Evolutionary conservation across 2,113 vertebrate genomes (phyloP).

Genomic region (Empidonax traillii): DNA sequence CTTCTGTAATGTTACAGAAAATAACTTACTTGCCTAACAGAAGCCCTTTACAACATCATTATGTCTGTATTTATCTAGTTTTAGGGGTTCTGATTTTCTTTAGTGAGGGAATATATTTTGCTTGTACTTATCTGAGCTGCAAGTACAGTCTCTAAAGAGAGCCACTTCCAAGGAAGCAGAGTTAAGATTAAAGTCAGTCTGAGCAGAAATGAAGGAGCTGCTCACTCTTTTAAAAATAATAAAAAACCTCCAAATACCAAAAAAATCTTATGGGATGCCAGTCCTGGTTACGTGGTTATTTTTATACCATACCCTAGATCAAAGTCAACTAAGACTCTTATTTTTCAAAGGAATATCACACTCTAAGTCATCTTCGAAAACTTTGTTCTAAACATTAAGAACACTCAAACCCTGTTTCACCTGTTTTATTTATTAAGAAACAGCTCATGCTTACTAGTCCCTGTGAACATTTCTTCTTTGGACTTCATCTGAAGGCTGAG

Average conservation of each 20-base stretch:
- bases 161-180: not conserved
- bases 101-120: not conserved
- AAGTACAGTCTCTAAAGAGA: not conserved
- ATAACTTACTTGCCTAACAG: constrained; percentile 4
- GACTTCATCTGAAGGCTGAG: not conserved
- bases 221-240: not conserved
- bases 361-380: constrained; percentile 18
- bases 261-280: not conserved
- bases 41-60: not conserved
- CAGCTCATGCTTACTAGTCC: not conserved
- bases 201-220: not conserved
- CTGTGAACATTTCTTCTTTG: not conserved
- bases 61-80: not conserved
- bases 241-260: not conserved
- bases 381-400: constrained; percentile 3
- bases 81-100: not conserved
- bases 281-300: constrained; percentile 17
- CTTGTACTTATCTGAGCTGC: not conserved
- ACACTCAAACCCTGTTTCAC: constrained; percentile 32
- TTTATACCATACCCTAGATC: constrained; percentile 10
- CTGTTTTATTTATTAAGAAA: constrained; percentile 46
- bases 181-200: constrained; percentile 33
- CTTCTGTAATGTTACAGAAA: not conserved
- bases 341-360: constrained; percentile 50
- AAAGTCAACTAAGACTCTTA: constrained; percentile 5